Evolutionary conservation across 2,888 invertebrate species (phyloP).

Genomic region (Tholera decimalis): DNA sequence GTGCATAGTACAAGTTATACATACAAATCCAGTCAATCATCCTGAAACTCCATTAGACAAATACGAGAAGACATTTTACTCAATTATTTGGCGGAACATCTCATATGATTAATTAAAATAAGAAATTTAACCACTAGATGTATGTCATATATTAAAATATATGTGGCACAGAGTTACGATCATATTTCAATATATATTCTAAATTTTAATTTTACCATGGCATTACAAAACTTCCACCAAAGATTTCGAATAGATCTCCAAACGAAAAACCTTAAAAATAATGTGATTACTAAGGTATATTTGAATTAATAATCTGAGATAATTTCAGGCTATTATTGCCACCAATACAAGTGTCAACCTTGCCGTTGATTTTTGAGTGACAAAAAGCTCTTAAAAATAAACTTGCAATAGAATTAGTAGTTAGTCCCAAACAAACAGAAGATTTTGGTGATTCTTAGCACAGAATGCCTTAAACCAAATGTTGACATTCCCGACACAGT

Average conservation of each 20-base stretch:
- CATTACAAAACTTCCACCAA: background rate
- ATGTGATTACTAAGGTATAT: background rate
- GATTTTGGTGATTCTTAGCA: too few relatives aligned
- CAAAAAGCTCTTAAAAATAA: too few relatives aligned
- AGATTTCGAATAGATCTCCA: slow-evolving; percentile 16
- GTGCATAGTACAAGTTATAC: too few relatives aligned
- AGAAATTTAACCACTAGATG: too few relatives aligned
- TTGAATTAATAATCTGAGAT: background rate
- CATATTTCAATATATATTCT: background rate
- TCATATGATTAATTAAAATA: too few relatives aligned
- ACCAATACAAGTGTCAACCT: background rate
- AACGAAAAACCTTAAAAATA: slow-evolving; percentile 12
- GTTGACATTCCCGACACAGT: too few relatives aligned
- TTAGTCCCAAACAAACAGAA: too few relatives aligned
- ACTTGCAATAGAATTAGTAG: too few relatives aligned
- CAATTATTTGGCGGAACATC: too few relatives aligned
- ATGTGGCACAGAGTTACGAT: too few relatives aligned
- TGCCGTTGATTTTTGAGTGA: too few relatives aligned
- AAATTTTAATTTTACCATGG: background rate
- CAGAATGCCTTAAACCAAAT: too few relatives aligned
- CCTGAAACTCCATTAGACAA: background rate
- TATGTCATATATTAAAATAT: background rate
- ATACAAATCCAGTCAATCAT: background rate
- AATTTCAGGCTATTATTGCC: background rate
- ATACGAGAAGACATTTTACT: background rate